phyloP scores from a whole-genome alignment of 2,888 invertebrate species.

The Apotomis turbidana region DNA sequence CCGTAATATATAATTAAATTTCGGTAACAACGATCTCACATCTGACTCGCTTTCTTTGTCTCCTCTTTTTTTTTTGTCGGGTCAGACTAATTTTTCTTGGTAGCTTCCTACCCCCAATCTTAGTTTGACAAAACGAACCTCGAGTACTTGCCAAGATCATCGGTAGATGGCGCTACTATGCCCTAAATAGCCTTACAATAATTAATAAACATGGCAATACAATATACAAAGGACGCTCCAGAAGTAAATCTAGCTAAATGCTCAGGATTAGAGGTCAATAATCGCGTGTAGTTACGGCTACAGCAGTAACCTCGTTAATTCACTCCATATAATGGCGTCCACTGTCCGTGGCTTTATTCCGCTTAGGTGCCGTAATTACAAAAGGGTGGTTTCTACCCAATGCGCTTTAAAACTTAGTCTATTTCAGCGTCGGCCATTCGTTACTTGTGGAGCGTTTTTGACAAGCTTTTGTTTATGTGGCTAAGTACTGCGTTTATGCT shows the following conservation, averaged over 20 bases:
- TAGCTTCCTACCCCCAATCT: too few relatives aligned
- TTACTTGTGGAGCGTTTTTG: slow-evolving; percentile 28
- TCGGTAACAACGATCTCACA: too few relatives aligned
- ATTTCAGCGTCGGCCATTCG: slow-evolving; percentile 25
- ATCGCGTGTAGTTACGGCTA: slow-evolving; percentile 35
- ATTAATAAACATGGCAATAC: too few relatives aligned
- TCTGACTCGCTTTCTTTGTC: too few relatives aligned
- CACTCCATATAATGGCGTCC: slow-evolving; percentile 28
- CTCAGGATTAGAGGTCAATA: slow-evolving; percentile 39
- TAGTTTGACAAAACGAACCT: too few relatives aligned
- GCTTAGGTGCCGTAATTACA: slow-evolving; percentile 32
- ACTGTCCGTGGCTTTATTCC: slow-evolving; percentile 12
- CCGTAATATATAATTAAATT: too few relatives aligned
- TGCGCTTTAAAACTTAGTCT: slow-evolving; percentile 37
- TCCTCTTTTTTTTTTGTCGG: too few relatives aligned
- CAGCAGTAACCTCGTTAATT: slow-evolving; percentile 37
- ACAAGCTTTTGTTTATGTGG: slow-evolving; percentile 22
- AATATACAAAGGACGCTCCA: slow-evolving; percentile 8
- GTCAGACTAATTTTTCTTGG: too few relatives aligned
- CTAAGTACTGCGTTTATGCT: too few relatives aligned
- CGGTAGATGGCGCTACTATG: too few relatives aligned
- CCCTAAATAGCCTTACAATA: too few relatives aligned
- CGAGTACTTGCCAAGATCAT: too few relatives aligned
- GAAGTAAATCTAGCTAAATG: slow-evolving; percentile 16
- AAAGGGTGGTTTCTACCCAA: slow-evolving; percentile 29